Percentiles rank a stretch among this genome's conserved stretches.
Evolutionary conservation across 2,888 invertebrate genomes (phyloP).

Genomic region (Caenorhabditis sp.): DNA sequence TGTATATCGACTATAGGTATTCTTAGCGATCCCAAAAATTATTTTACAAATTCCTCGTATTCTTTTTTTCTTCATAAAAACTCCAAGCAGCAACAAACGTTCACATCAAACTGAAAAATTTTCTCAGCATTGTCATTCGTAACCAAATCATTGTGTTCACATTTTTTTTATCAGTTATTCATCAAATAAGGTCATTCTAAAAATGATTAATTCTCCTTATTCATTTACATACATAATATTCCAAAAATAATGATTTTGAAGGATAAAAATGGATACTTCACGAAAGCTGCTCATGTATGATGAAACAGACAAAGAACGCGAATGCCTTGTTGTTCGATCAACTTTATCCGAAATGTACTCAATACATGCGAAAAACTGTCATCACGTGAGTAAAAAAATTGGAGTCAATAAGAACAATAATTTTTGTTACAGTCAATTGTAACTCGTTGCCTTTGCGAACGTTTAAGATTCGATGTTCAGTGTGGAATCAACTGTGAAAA

Average conservation of each 20-base stretch:
- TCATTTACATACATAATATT: too few species aligned
- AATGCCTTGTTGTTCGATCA: conserved; percentile 51
- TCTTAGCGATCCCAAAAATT: background rate
- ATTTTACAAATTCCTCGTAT: too few species aligned
- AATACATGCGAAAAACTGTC: conserved; percentile 50
- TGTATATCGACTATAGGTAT: too few species aligned
- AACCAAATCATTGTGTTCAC: too few species aligned
- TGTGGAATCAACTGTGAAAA: conserved; percentile 50
- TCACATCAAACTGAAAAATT: too few species aligned
- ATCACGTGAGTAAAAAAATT: conserved; percentile 40
- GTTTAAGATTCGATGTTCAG: conserved; percentile 40
- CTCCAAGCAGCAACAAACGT: too few species aligned
- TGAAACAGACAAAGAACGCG: conserved; percentile 53
- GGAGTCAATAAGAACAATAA: background rate
- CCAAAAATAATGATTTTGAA: conserved; percentile 14
- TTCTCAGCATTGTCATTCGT: too few species aligned
- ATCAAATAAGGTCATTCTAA: too few species aligned
- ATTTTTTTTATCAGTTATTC: too few species aligned
- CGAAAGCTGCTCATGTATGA: conserved; percentile 47
- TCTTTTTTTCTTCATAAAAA: too few species aligned
- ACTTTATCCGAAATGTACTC: conserved; percentile 51
- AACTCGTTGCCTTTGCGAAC: conserved; percentile 52
- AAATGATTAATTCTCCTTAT: background rate
- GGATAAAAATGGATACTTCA: conserved; percentile 56
- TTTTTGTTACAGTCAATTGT: conserved; percentile 44